Evolutionary conservation across 2,797 vertebrate species (phyloP), one percentile per base, ranked within the genome.

Genomic region (Enteromius trimaculatus): DNA sequence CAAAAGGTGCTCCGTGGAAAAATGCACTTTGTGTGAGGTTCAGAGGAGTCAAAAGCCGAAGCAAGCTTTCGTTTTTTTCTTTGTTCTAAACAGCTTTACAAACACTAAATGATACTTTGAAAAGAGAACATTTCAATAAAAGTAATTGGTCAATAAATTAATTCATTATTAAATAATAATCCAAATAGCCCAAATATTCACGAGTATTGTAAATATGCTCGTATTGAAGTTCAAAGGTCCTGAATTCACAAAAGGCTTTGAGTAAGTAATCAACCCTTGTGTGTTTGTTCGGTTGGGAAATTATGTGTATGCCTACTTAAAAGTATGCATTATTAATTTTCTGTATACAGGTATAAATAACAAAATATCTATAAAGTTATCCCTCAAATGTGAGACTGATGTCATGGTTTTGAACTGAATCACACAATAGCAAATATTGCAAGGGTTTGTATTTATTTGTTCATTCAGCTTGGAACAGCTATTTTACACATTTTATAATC

Each of bases 1-100:
- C 95, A 90, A 96, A 96, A 97, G 96, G 97, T 97, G 92, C 93
- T 66, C 3, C 0, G 9, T 3, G 7, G 3, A 10, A 23, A 74
- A 74, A 37, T 51, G 51, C 7, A 3, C 47, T 16, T 19, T 13
- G 49, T 53, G 10, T 34, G 47, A 72, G 2, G 44, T 31, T 72
- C 44, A 31, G 10, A 34, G 49, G 2, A 31, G 47, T 14, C 17
- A 34, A 53, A 72, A 10, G 1, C 29, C 26, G 19, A 31, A 49
- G 2, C 49, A 14, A 60, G 34, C 42, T 2, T 5, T 19, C 21
- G 16, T 42, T 29, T 10, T 44, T 44, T 70, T 13, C 14, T 14
- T 19, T 31, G n/a, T 42, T 65, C 31, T 42, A 14, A 68, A 66
- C 13, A 17, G 44, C 37, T 37, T 37, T 55, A 29, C n/a, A 77